Percentiles rank a stretch among this genome's conserved stretches.
phyloP scores from a whole-genome alignment of 2,113 vertebrate genomes.

The Copsychus sechellarum region DNA sequence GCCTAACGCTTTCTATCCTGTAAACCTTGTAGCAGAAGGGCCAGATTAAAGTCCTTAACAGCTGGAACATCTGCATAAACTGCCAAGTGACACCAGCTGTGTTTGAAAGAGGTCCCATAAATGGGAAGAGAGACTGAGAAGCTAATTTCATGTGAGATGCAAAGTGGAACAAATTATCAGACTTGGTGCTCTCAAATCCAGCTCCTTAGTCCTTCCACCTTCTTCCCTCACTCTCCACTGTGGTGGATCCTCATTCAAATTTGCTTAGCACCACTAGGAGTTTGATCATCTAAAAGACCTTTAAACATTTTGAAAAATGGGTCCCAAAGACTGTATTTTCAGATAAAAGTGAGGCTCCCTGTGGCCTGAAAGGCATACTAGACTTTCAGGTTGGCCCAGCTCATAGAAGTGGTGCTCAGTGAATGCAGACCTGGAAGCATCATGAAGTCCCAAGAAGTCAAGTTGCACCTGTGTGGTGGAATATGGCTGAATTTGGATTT shows the following conservation, averaged over 20 bases:
- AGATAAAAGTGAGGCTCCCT: neutral
- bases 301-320: neutral
- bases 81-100: conserved; percentile 1
- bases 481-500: neutral
- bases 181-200: neutral
- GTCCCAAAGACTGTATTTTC: neutral
- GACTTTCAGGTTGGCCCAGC: neutral
- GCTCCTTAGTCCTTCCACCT: neutral
- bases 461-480: fast-evolving
- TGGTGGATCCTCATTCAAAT: neutral
- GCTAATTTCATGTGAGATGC: neutral
- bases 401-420: neutral
- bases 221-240: neutral
- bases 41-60: neutral
- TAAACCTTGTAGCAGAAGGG: neutral
- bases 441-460: neutral
- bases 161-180: neutral
- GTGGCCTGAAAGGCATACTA: neutral
- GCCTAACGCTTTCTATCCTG: neutral
- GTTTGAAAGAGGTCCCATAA: neutral
- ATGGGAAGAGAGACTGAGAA: neutral
- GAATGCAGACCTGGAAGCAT: neutral
- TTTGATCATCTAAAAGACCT: neutral
- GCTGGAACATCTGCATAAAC: conserved; percentile 32
- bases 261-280: neutral